Percentiles rank a stretch among this genome's conserved stretches.
Conservation (phyloP, 2,113 vertebrate genomes). For the Myocastor coypus region DNA sequence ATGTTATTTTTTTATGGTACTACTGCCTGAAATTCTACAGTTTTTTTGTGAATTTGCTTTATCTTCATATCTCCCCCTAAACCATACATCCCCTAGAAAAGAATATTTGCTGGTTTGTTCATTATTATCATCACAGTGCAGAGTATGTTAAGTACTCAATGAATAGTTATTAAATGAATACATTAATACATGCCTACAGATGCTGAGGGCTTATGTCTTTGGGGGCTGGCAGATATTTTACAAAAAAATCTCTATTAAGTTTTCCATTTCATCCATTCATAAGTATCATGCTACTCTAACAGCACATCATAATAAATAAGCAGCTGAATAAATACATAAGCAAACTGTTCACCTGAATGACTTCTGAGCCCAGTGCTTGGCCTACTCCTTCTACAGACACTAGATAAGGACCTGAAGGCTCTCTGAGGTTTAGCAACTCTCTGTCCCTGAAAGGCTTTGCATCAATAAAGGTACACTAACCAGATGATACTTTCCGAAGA, state of each 20-base stretch:
- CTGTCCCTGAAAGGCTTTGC: neutral
- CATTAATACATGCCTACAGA: neutral
- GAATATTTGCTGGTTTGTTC: neutral
- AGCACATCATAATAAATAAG: neutral
- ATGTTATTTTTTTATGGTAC: neutral
- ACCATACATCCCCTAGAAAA: neutral
- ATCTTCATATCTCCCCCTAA: neutral
- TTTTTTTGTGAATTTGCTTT: neutral
- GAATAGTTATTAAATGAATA: slow-evolving; percentile 13
- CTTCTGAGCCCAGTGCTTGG: neutral
- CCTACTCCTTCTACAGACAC: neutral
- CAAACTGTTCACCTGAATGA: neutral
- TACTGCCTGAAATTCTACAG: neutral
- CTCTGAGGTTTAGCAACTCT: neutral
- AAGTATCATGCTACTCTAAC: neutral
- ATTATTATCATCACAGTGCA: neutral
- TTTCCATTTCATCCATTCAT: slow-evolving; percentile 34
- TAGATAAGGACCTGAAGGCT: neutral
- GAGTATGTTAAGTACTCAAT: neutral
- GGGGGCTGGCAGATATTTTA: neutral
- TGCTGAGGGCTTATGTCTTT: neutral
- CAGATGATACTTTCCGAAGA: neutral
- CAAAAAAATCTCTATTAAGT: slow-evolving; percentile 20
- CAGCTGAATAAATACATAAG: neutral
- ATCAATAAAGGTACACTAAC: neutral